Conservation (phyloP, 2,888 invertebrate species). For the Bugula neritina region DNA sequence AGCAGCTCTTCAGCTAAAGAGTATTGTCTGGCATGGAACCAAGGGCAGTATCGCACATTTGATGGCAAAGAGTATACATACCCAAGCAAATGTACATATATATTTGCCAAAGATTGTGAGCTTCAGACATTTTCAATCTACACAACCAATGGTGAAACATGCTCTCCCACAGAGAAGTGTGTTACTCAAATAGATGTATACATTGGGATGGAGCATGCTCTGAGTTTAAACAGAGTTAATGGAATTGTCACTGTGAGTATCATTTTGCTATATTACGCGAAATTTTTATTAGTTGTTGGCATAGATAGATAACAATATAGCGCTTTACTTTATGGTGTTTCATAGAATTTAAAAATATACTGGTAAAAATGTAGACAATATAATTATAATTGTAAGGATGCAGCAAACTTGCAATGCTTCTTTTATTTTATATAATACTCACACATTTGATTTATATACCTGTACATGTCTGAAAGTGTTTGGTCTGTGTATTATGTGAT, state of each 20-base stretch:
- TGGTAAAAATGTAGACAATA: too few species aligned
- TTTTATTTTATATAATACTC: too few species aligned
- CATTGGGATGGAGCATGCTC: slow-evolving; percentile 61
- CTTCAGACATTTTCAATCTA: slow-evolving; percentile 67
- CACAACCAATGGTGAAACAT: slow-evolving; percentile 58
- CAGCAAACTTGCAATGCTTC: too few species aligned
- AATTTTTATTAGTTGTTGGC: too few species aligned
- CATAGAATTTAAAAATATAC: too few species aligned
- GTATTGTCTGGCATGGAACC: slow-evolving; percentile 74
- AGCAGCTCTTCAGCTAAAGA: slow-evolving; percentile 49
- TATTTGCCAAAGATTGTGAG: slow-evolving; percentile 65
- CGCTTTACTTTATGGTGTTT: too few species aligned
- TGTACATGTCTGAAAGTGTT: too few species aligned
- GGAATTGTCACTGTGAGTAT: not conserved
- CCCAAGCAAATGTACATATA: slow-evolving; percentile 66
- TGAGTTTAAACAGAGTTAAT: not conserved
- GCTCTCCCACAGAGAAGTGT: slow-evolving; percentile 57
- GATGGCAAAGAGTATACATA: slow-evolving; percentile 73
- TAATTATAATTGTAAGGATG: too few species aligned
- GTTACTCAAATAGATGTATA: slow-evolving; percentile 61
- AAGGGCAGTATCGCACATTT: slow-evolving; percentile 75
- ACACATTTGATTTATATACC: too few species aligned
- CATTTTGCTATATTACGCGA: not conserved
- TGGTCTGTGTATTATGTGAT: too few species aligned
- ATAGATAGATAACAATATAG: too few species aligned